A percentile compares a stretch with the other conserved stretches of the same genome.
Conservation (phyloP, 2,888 invertebrate genomes). For the Leistus spinibarbis region DNA sequence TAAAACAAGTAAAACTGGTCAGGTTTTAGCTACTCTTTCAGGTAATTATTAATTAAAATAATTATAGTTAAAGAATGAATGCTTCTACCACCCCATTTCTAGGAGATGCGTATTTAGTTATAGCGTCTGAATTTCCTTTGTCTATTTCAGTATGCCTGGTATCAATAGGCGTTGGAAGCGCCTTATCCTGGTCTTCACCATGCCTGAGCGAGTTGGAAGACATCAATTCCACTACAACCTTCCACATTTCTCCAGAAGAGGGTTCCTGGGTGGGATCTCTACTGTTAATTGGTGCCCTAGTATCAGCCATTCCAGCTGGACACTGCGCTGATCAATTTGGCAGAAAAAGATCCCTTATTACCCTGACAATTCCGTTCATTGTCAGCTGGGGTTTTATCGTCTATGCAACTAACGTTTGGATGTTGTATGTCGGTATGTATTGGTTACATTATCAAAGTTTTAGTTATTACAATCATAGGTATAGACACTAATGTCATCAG, state of each 20-base stretch:
- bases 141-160: slow-evolving; percentile 72
- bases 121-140: too few relatives aligned
- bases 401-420: not conserved
- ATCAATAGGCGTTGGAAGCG: slow-evolving; percentile 75
- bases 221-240: slow-evolving; percentile 45
- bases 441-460: too few relatives aligned
- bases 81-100: too few relatives aligned
- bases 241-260: slow-evolving; percentile 55
- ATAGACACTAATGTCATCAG: too few relatives aligned
- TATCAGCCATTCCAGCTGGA: slow-evolving; percentile 77
- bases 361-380: slow-evolving; percentile 68
- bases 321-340: slow-evolving; percentile 73
- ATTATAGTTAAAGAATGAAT: not conserved
- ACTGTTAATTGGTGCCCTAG: slow-evolving; percentile 77
- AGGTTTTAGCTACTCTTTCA: not conserved
- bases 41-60: slow-evolving; percentile 50
- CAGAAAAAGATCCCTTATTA: slow-evolving; percentile 69
- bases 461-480: too few relatives aligned
- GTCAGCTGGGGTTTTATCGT: slow-evolving; percentile 65
- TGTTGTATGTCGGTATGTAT: slow-evolving; percentile 18
- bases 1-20: not conserved
- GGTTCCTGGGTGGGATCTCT: slow-evolving; percentile 74
- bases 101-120: too few relatives aligned
- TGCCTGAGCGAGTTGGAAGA: slow-evolving; percentile 68
- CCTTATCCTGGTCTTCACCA: slow-evolving; percentile 82